Base-by-base conservation (phyloP, 2,888 invertebrate genomes). In the Caenorhabditis sp. region DNA sequence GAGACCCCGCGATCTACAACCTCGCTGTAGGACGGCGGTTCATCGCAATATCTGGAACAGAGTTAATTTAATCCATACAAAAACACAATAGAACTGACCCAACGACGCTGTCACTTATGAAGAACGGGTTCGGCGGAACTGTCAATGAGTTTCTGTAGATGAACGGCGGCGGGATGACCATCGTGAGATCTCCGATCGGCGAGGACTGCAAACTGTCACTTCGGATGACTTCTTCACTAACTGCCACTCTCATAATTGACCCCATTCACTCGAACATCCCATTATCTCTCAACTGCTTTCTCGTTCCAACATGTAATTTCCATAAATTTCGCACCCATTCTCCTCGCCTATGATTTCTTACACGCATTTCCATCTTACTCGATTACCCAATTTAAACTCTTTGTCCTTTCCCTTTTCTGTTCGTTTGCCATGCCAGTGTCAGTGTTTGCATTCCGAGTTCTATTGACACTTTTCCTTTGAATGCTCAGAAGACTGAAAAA, bases 21-120 rank as follows among this genome's bases (percentile, higher is more conserved):
- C 22, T 77, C 77, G 30, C 37, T 48, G 62, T 77, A 77, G 17
- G 72, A 62, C 43, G 77, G 77, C 1, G 77, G 77, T 32, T 77
- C 66, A 22, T 77, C 77, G n/a, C 37, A 50, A 27, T 72, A 77
- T 9, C 65, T 73, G 73, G 17, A 50, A 56, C 17, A 11, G 1
- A 20, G 24, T n/a, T n/a, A n/a, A n/a, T n/a, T n/a, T n/a, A n/a
- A n/a, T n/a, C n/a, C n/a, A n/a, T n/a, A n/a, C n/a, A n/a, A n/a
- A n/a, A n/a, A n/a, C n/a, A n/a, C n/a, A n/a, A n/a, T n/a, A n/a
- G n/a, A n/a, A 35, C 56, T 27, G 27, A 76, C 76, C 41, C 46
- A 17, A 70, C 70, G 17, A 52, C 62, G 39, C 48, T 65, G 50
- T 77, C 76, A 35, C 39, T 50, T 32, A 77, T 75, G 45, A 58